Percentiles rank a stretch among this genome's conserved stretches.
Conservation (phyloP, 2,797 vertebrate species). For the Pseudochirops cupreus region DNA sequence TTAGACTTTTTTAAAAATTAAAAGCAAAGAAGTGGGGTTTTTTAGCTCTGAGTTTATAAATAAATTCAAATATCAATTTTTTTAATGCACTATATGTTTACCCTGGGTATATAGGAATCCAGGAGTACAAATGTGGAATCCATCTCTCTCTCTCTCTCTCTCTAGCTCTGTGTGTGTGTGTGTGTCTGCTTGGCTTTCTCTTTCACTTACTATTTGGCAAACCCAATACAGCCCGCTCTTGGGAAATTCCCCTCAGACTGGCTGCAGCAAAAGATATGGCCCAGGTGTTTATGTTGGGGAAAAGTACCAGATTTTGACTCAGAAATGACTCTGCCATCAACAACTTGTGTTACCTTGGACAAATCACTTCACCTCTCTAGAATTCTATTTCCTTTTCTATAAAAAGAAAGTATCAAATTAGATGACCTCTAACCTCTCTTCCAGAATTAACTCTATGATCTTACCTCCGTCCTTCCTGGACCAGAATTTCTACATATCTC, state of each 20-base stretch:
- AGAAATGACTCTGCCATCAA: neutral
- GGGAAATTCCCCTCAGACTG: neutral
- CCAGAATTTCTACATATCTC: neutral
- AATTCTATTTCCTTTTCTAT: neutral
- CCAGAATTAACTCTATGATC: neutral
- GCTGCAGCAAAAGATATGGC: neutral
- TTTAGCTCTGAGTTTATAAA: constrained; percentile 10
- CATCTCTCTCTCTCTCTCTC: neutral
- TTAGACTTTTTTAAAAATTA: neutral
- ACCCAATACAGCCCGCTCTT: neutral
- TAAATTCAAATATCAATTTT: neutral
- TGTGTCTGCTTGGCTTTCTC: neutral
- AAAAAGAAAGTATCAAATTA: neutral
- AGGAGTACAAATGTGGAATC: neutral
- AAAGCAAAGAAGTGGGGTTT: neutral
- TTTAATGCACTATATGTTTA: neutral
- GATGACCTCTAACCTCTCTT: neutral
- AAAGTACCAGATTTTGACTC: neutral
- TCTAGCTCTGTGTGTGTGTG: too few species aligned
- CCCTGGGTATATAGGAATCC: neutral
- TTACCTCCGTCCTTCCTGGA: neutral
- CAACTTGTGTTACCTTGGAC: neutral
- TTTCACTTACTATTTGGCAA: neutral
- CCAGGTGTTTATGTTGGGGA: neutral
- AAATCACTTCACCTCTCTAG: neutral